These are phyloP conservation scores for Copidosoma aretas DNA, from an alignment of 2,888 invertebrate species.

Conservation along the genomic window DNA sequence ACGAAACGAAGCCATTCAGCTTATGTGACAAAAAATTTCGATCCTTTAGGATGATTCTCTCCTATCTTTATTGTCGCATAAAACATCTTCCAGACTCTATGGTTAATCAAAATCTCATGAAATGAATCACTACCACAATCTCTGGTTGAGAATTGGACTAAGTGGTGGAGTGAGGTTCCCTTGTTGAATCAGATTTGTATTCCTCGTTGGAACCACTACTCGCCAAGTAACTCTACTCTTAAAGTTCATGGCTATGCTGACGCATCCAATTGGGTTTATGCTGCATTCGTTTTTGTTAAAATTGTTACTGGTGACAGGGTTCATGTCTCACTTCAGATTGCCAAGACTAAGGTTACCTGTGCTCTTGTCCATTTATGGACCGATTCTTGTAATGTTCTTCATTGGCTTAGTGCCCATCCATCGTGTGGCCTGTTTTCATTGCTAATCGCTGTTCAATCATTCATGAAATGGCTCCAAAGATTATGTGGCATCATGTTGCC, in stretches of 20 bases:
- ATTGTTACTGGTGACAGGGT: not conserved
- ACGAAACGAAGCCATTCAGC: too few species aligned
- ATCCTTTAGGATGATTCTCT: too few species aligned
- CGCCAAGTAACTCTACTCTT: not conserved
- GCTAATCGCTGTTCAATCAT: slow-evolving; percentile 2
- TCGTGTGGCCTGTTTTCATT: not conserved
- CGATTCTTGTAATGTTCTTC: not conserved
- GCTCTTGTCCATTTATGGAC: not conserved
- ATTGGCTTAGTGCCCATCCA: not conserved
- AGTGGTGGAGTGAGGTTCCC: not conserved
- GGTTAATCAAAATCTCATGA: not conserved
- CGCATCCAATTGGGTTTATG: not conserved
- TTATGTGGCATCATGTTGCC: slow-evolving; percentile 3
- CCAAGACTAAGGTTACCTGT: not conserved
- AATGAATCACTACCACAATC: not conserved
- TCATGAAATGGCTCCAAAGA: not conserved
- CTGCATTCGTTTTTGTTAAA: not conserved
- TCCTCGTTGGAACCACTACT: not conserved
- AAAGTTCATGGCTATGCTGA: slow-evolving; percentile 3
- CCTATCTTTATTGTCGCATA: too few species aligned
- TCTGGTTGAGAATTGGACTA: not conserved
- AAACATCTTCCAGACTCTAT: too few species aligned
- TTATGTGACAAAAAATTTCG: too few species aligned
- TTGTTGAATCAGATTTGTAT: not conserved
- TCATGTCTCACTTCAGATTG: not conserved